Evolutionary conservation across 2,797 vertebrate species (phyloP).

Genomic region (Danio jaintianensis): DNA sequence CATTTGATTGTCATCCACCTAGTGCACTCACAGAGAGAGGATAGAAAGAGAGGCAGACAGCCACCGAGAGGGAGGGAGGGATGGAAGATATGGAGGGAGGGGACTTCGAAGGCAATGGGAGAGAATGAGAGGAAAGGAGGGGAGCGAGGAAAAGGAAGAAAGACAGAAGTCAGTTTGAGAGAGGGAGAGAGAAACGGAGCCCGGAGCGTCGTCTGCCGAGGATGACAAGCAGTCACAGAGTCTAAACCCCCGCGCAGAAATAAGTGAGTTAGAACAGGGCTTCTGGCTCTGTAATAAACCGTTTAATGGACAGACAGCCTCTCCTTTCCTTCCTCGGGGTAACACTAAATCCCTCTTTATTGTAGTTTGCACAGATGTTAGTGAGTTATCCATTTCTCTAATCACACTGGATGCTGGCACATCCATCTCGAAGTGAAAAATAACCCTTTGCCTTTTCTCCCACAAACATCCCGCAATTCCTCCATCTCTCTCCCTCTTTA

Average conservation of each 20-base stretch:
- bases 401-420: slow-evolving; percentile 92
- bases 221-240: slow-evolving; percentile 89
- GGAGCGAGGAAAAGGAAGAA: slow-evolving; percentile 53
- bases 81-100: slow-evolving; percentile 10
- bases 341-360: slow-evolving; percentile 99
- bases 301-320: slow-evolving; percentile 99
- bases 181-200: slow-evolving; percentile 73
- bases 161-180: slow-evolving; percentile 54
- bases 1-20: slow-evolving; percentile 90
- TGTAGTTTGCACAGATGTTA: slow-evolving; percentile 98
- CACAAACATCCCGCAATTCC: slow-evolving; percentile 52
- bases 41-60: slow-evolving; percentile 45
- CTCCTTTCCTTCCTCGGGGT: slow-evolving; percentile 93
- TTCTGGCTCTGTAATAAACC: slow-evolving; percentile 99
- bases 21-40: slow-evolving; percentile 68
- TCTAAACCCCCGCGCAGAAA: slow-evolving; percentile 85
- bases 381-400: slow-evolving; percentile 97
- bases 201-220: slow-evolving; percentile 87
- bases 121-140: slow-evolving; percentile 18
- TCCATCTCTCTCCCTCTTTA: slow-evolving; percentile 75
- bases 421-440: slow-evolving; percentile 88
- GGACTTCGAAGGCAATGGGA: slow-evolving; percentile 24
- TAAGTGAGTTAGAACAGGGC: slow-evolving; percentile 98
- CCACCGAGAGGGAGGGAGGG: slow-evolving; percentile 25
- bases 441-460: slow-evolving; percentile 58